Base-by-base conservation (phyloP, 2,888 invertebrate species). In the Plebejus anna region DNA sequence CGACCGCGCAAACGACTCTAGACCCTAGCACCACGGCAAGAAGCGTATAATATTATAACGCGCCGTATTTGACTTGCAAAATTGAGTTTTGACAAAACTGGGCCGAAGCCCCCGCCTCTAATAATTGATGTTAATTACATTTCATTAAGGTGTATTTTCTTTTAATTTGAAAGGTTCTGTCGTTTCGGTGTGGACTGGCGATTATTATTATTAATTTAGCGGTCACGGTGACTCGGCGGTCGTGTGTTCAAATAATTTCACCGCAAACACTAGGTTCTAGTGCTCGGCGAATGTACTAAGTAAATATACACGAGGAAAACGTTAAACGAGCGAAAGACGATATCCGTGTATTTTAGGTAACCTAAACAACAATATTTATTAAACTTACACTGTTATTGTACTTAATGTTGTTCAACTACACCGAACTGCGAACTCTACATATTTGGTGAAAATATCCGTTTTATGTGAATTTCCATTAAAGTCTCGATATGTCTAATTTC, bases 51-150 rank as follows among this genome's bases (percentile, higher is more conserved):
- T 16, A 51, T 4, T 72, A 73, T 28, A 51, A 28, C 47, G 42
- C 55, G 5, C 32, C 42, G 51, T 91, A 89, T 91, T 92, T 93
- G 90, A 88, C 85, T 90, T 90, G 89, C 91, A 92, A 93, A 93
- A 93, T 94, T 93, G 90, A 90, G 90, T 93, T 93, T 91, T 92
- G 92, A 92, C 92, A 90, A 87, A 85, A 87, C 86, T 85, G 80
- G 85, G 85, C 86, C 85, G 84, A 83, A 85, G 85, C 82, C 84
- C 83, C 82, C 82, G 80, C 78, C 59, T 47, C 79, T 87, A 87
- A 88, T 87, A 87, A 88, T 87, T 86, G 83, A 82, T 79, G 82
- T 81, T 84, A 84, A 86, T 87, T 86, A 84, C 78, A 84, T 86
- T 86, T 83, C 82, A 82, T 84, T 79, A 75, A 77, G 77, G 78